Conservation (phyloP, 2,113 vertebrate genomes). For the Neotoma lepida region DNA sequence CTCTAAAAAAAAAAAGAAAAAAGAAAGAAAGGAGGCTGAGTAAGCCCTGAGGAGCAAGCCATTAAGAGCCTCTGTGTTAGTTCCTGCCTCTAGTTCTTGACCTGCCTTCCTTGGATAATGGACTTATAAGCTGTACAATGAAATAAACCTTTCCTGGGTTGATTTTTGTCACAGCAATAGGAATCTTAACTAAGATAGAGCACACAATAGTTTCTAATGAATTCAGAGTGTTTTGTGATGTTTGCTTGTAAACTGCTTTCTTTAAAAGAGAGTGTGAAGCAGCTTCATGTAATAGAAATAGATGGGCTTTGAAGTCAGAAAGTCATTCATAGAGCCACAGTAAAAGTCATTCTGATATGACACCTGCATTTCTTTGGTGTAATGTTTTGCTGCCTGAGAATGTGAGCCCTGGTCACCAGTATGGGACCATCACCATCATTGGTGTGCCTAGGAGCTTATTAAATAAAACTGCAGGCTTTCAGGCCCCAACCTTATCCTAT, state of each 20-base stretch:
- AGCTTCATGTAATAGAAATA: background rate
- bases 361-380: slow-evolving; percentile 34
- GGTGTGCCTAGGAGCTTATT: background rate
- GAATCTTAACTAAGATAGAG: background rate
- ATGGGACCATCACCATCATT: background rate
- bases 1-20: no score
- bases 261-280: slow-evolving; percentile 2
- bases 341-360: slow-evolving; percentile 36
- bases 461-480: background rate
- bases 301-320: slow-evolving; percentile 17
- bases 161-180: background rate
- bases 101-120: background rate
- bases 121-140: background rate
- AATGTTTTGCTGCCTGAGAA: background rate
- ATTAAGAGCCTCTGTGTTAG: background rate
- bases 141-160: background rate
- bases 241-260: slow-evolving; percentile 2
- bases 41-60: background rate
- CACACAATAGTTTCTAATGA: background rate
- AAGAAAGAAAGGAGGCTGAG: background rate
- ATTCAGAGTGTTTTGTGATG: slow-evolving; percentile 22
- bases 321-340: background rate
- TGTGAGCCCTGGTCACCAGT: background rate
- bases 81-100: background rate
- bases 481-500: background rate